Conservation (phyloP, 2,888 invertebrate species). For the Belgica antarctica region DNA sequence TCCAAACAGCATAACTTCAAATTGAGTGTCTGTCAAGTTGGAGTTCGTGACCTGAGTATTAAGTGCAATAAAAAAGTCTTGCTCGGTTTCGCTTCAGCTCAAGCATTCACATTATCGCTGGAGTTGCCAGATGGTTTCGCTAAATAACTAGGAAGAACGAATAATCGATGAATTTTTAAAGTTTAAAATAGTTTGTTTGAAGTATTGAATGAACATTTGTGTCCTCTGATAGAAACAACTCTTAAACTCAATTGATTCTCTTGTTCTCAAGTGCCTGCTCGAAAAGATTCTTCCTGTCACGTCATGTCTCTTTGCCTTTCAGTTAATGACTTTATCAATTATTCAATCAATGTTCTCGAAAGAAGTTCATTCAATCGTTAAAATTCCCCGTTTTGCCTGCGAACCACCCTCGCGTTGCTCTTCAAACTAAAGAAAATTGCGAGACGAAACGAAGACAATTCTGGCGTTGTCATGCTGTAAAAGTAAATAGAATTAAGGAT, state of each 20-base stretch:
- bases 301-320: slow-evolving; percentile 37
- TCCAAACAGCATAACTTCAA: slow-evolving; percentile 14
- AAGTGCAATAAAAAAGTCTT: slow-evolving; percentile 41
- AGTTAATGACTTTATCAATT: slow-evolving; percentile 43
- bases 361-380: slow-evolving; percentile 30
- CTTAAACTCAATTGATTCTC: not conserved
- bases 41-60: slow-evolving; percentile 35
- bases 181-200: too few relatives aligned
- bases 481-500: slow-evolving; percentile 21
- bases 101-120: slow-evolving; percentile 25
- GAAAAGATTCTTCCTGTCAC: slow-evolving; percentile 56
- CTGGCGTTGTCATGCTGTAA: slow-evolving; percentile 17
- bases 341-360: slow-evolving; percentile 39
- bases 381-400: slow-evolving; percentile 1
- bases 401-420: not conserved
- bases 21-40: slow-evolving; percentile 32
- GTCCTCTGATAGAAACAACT: too few relatives aligned
- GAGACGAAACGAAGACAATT: slow-evolving; percentile 2
- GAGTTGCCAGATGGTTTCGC: too few relatives aligned
- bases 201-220: too few relatives aligned
- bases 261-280: too few relatives aligned
- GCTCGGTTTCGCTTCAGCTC: slow-evolving; percentile 1
- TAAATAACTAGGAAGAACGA: too few relatives aligned
- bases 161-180: too few relatives aligned
- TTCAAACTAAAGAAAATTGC: not conserved